A percentile compares a stretch with the other conserved stretches of the same genome.
phyloP scores from a whole-genome alignment of 2,888 invertebrate genomes.

The Micropterix aruncella region DNA sequence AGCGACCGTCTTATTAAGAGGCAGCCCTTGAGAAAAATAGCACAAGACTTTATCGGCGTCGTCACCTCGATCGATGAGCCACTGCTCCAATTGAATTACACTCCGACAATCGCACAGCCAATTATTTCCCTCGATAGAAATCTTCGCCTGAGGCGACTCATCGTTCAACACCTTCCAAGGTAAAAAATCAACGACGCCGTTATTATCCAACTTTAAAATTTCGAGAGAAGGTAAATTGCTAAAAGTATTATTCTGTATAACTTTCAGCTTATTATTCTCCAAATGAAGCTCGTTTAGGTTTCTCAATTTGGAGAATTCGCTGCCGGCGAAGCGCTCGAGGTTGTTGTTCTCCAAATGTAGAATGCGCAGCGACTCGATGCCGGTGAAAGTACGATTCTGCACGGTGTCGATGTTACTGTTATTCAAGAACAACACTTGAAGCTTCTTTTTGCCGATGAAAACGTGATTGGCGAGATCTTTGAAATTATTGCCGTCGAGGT shows the following conservation, averaged over 20 bases:
- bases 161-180: conserved; percentile 58
- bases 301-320: conserved; percentile 64
- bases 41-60: conserved; percentile 55
- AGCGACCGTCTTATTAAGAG: conserved; percentile 37
- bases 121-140: conserved; percentile 62
- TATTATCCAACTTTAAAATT: conserved; percentile 61
- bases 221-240: conserved; percentile 55
- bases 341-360: conserved; percentile 68
- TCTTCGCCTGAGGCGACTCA: conserved; percentile 47
- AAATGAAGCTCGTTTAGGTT: conserved; percentile 63
- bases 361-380: conserved; percentile 55
- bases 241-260: conserved; percentile 65
- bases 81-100: conserved; percentile 51
- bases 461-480: conserved; percentile 70
- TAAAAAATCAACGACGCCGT: conserved; percentile 62
- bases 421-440: conserved; percentile 65
- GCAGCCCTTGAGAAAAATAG: conserved; percentile 38
- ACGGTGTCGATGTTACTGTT: conserved; percentile 62
- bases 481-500: conserved; percentile 70
- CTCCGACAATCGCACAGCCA: conserved; percentile 76
- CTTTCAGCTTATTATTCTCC: conserved; percentile 58
- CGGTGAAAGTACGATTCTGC: conserved; percentile 73
- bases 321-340: conserved; percentile 55
- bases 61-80: conserved; percentile 53
- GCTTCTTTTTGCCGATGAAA: conserved; percentile 74